Base-by-base conservation (phyloP, 2,797 vertebrate species). In the Halcyon smyrnensis region DNA sequence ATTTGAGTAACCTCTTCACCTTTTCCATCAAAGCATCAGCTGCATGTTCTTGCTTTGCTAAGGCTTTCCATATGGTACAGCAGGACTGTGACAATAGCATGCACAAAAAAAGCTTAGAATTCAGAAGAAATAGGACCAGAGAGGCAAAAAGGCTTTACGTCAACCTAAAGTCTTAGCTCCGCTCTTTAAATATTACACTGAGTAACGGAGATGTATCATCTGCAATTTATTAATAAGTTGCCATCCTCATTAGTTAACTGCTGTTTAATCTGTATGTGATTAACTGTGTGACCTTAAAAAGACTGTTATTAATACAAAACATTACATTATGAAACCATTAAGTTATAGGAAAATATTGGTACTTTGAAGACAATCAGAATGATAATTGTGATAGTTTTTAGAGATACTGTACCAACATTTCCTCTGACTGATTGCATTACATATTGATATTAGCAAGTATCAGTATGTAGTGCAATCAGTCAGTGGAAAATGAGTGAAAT, bases 1-100 rank as follows among this genome's bases (percentile, higher is more conserved):
- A 98, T 98, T 98, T 92, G 9, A 89, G 97, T 94, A 97, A 98
- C 98, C 98, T 98, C 97, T 98, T 98, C 98, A 98, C 98, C 98
- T 98, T 91, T 50, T 90, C 89, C 93, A 98, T 74, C 98, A 99
- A 99, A 98, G 97, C 97, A 91, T 98, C 98, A 98, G 98, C 98
- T 98, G 98, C 97, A 76, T 91, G 97, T 97, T 98, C 98, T 97
- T 97, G 98, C 96, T 98, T 98, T 97, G 92, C 97, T 98, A 97
- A 98, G 98, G 96, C 98, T 97, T 96, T 98, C 98, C 98, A 98
- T 98, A 97, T 98, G 98, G 98, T 97, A 94, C 93, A 97, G 98
- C 98, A 98, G 98, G 98, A 98, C 97, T 87, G 51, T 92, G 94
- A 96, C 84, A 95, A 95, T 76, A 94, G 84, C 68, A 69, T 68